Evolutionary conservation across 2,888 invertebrate species (phyloP).

Genomic region (Anoplius nigerrimus): DNA sequence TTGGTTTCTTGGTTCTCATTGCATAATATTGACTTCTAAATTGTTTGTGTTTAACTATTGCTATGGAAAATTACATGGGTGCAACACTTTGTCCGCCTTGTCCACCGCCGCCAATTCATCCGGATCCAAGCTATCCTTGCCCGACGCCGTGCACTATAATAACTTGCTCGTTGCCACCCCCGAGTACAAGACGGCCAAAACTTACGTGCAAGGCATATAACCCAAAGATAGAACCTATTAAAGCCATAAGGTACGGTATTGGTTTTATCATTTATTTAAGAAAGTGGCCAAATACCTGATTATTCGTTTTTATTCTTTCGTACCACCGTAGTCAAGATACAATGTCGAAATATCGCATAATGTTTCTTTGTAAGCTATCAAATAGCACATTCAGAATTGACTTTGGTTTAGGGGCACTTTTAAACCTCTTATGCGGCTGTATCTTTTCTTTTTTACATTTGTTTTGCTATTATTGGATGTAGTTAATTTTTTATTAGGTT

Average conservation of each 20-base stretch:
- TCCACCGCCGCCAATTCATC: constrained; percentile 5
- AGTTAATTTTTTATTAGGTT: constrained; percentile 30
- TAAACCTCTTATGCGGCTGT: no score
- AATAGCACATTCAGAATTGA: no score
- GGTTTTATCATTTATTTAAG: neutral
- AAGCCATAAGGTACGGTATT: constrained; percentile 35
- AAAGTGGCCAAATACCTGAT: neutral
- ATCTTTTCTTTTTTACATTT: neutral
- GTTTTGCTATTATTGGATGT: neutral
- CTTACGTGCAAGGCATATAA: constrained; percentile 33
- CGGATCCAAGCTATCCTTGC: constrained; percentile 13
- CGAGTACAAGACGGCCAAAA: constrained; percentile 24
- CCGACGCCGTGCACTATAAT: constrained; percentile 29
- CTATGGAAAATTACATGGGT: neutral
- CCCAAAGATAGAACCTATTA: constrained; percentile 31
- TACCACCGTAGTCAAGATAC: no score
- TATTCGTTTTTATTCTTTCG: no score
- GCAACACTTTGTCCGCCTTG: constrained; percentile 4
- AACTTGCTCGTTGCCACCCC: constrained; percentile 31
- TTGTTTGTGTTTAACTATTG: neutral
- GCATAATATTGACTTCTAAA: no score
- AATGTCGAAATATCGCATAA: no score
- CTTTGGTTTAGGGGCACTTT: no score
- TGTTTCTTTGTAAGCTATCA: no score
- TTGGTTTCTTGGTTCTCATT: neutral